Percentiles rank a stretch among this genome's conserved stretches.
phyloP scores from a whole-genome alignment of 2,888 invertebrate genomes.

The Agrochola macilenta region DNA sequence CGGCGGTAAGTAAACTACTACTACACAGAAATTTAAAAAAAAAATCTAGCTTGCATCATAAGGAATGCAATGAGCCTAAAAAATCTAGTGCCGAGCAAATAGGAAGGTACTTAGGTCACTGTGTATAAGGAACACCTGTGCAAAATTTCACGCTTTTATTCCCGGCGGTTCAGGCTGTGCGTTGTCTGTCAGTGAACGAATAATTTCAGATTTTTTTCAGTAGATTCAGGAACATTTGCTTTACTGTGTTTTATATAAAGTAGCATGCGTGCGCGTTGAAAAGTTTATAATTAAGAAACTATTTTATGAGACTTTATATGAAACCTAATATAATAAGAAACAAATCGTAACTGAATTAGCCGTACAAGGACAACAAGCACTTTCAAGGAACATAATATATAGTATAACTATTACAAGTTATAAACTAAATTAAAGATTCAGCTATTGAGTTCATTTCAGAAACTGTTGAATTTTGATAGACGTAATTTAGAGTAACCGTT shows the following conservation, averaged over 20 bases:
- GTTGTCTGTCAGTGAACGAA: background rate
- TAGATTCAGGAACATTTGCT: background rate
- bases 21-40: too few species aligned
- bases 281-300: background rate
- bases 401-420: background rate
- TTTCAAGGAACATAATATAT: background rate
- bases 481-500: background rate
- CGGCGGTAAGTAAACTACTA: too few species aligned
- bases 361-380: background rate
- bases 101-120: too few species aligned
- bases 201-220: background rate
- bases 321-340: background rate
- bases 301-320: background rate
- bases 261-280: background rate
- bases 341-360: background rate
- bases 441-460: slow-evolving; percentile 4
- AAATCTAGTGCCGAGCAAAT: too few species aligned
- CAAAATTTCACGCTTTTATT: background rate
- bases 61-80: too few species aligned
- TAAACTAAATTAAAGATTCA: background rate
- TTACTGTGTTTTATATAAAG: background rate
- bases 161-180: background rate
- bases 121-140: too few species aligned
- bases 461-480: slow-evolving; percentile 6
- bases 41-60: too few species aligned